These are phyloP conservation scores for Spea multiplicata DNA, from an alignment of 2,113 vertebrate species.

Conservation along the genomic window DNA sequence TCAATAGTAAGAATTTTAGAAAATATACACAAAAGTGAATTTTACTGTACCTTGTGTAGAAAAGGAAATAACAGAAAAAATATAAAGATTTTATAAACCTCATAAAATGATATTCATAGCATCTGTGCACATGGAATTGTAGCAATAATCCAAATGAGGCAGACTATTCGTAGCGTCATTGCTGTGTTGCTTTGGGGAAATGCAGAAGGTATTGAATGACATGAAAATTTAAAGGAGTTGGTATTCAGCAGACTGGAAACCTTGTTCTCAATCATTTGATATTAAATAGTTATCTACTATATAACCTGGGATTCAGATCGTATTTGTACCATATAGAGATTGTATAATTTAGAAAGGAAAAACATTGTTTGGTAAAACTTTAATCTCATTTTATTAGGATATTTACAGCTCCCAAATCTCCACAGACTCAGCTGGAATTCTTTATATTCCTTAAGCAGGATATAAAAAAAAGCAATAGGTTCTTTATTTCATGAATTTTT, in stretches of 20 bases:
- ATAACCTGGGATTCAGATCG: constrained; percentile 6
- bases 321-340: constrained; percentile 9
- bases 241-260: background rate
- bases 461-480: background rate
- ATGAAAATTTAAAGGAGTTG: background rate
- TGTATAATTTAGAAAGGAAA: constrained; percentile 4
- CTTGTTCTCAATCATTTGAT: constrained; percentile 7
- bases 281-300: background rate
- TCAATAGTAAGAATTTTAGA: too few species aligned
- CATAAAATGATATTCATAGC: constrained; percentile 1
- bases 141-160: constrained; percentile 6
- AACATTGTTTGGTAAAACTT: constrained; percentile 23
- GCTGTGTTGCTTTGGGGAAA: background rate
- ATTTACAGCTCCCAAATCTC: constrained; percentile 19
- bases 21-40: background rate
- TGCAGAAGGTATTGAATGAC: constrained; percentile 26
- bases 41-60: background rate
- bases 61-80: constrained; percentile 3
- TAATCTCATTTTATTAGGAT: constrained; percentile 33
- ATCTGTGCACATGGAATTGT: background rate
- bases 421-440: constrained; percentile 13
- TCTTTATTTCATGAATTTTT: too few species aligned
- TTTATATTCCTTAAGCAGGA: constrained; percentile 10
- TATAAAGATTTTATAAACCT: background rate
- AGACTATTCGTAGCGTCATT: background rate